phyloP scores from a whole-genome alignment of 2,888 invertebrate genomes.

The Andrena hattorfiana region DNA sequence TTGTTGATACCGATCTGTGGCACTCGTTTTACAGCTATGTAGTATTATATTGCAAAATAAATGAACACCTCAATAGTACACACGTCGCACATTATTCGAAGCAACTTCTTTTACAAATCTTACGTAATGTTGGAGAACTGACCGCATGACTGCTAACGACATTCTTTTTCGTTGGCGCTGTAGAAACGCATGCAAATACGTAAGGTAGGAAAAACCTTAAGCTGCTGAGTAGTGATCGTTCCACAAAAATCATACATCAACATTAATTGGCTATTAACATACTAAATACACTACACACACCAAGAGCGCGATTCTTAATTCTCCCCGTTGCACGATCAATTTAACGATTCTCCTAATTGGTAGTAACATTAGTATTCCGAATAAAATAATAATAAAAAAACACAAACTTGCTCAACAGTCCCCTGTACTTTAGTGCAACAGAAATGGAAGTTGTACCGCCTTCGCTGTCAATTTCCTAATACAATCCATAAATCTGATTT shows the following conservation, averaged over 20 bases:
- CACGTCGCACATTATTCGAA: constrained; percentile 8
- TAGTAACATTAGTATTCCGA: too few relatives aligned
- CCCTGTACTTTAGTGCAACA: too few relatives aligned
- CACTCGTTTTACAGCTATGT: too few relatives aligned
- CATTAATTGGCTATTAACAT: too few relatives aligned
- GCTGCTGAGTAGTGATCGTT: not conserved
- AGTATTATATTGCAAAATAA: constrained; percentile 3
- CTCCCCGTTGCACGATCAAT: too few relatives aligned
- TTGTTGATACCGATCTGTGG: too few relatives aligned
- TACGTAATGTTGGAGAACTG: constrained; percentile 29
- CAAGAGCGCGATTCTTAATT: too few relatives aligned
- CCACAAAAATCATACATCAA: not conserved
- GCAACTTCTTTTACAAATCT: constrained; percentile 25
- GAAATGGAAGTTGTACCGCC: too few relatives aligned
- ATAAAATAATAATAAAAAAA: too few relatives aligned
- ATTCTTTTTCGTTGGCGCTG: not conserved
- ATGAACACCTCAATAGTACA: not conserved
- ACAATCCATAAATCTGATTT: not conserved
- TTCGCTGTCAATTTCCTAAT: not conserved
- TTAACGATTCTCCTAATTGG: too few relatives aligned
- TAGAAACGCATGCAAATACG: not conserved
- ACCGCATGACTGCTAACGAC: constrained; percentile 16
- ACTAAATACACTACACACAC: too few relatives aligned
- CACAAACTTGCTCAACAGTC: too few relatives aligned
- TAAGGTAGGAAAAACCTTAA: not conserved